Percentiles rank a stretch among this genome's conserved stretches.
Evolutionary conservation across 2,113 vertebrate genomes (phyloP).

Genomic region (Paramisgurnus dabryanus): DNA sequence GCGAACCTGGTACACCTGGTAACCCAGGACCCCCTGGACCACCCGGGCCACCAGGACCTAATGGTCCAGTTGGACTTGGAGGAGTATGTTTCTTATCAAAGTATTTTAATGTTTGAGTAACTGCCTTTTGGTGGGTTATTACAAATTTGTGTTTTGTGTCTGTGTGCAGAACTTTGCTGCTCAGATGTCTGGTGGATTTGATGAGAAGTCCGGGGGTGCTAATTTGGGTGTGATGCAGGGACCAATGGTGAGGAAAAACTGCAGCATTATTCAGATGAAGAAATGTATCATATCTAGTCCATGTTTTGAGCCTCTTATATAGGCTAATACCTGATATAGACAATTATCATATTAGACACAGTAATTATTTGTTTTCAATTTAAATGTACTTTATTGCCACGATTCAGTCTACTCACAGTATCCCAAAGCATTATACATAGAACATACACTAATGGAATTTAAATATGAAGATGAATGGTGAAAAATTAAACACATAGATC

Average conservation of each 20-base stretch:
- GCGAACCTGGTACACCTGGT: conserved; percentile 90
- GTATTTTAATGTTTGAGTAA: not conserved
- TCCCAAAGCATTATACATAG: not conserved
- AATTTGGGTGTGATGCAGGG: conserved; percentile 95
- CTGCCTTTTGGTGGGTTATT: not conserved
- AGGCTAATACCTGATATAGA: no score
- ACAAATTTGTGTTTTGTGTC: conserved; percentile 31
- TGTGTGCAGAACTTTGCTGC: conserved; percentile 86
- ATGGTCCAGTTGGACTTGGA: conserved; percentile 82
- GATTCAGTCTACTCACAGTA: not conserved
- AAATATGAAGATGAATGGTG: not conserved
- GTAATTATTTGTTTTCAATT: no score
- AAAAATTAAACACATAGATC: not conserved
- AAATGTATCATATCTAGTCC: no score
- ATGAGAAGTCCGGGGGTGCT: conserved; percentile 88
- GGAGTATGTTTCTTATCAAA: conserved; percentile 78
- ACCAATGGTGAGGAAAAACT: conserved; percentile 81
- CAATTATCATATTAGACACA: no score
- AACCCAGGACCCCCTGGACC: conserved; percentile 82
- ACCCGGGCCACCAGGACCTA: conserved; percentile 77
- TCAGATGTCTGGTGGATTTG: conserved; percentile 90
- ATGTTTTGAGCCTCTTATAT: no score
- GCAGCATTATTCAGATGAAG: no score
- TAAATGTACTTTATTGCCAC: no score
- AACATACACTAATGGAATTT: no score